Evolutionary conservation across 2,797 vertebrate genomes (phyloP).

Genomic region (Enteromius argenteus): DNA sequence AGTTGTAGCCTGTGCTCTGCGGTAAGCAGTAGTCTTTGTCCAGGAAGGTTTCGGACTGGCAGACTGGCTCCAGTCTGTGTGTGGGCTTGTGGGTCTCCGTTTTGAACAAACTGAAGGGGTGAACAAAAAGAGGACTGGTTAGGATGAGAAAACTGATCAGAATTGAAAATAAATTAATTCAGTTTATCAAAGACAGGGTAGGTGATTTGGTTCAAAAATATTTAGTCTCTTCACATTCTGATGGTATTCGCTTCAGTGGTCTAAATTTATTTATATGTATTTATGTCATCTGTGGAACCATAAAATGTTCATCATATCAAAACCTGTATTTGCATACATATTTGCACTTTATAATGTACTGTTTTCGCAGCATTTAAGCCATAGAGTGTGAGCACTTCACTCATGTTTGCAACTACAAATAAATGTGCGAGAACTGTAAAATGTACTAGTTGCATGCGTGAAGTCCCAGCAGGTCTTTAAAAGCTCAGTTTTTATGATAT

Average conservation of each 20-base stretch:
- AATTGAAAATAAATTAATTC: not conserved
- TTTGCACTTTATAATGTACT: too few relatives aligned
- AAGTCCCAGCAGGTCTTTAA: not conserved
- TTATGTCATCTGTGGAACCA: too few relatives aligned
- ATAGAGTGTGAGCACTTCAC: not conserved
- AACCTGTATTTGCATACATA: too few relatives aligned
- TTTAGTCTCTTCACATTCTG: too few relatives aligned
- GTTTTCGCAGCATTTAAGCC: not conserved
- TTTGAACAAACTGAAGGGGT: slow-evolving; percentile 85
- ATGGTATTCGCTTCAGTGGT: too few relatives aligned
- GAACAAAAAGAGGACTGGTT: not conserved
- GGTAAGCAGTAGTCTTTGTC: slow-evolving; percentile 99
- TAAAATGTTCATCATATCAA: too few relatives aligned
- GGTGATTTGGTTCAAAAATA: too few relatives aligned
- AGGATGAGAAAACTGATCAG: too few relatives aligned
- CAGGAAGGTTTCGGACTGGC: slow-evolving; percentile 90
- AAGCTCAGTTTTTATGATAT: too few relatives aligned
- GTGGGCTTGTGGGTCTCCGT: slow-evolving; percentile 94
- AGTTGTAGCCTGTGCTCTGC: slow-evolving; percentile 94
- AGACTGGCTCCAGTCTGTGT: slow-evolving; percentile 93
- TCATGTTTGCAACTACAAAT: not conserved
- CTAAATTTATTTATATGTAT: too few relatives aligned
- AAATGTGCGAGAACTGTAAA: not conserved
- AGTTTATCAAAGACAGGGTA: not conserved
- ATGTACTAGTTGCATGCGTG: not conserved